A percentile compares a stretch with the other conserved stretches of the same genome.
Evolutionary conservation across 2,797 vertebrate species (phyloP).

Genomic region (Platalea minor): DNA sequence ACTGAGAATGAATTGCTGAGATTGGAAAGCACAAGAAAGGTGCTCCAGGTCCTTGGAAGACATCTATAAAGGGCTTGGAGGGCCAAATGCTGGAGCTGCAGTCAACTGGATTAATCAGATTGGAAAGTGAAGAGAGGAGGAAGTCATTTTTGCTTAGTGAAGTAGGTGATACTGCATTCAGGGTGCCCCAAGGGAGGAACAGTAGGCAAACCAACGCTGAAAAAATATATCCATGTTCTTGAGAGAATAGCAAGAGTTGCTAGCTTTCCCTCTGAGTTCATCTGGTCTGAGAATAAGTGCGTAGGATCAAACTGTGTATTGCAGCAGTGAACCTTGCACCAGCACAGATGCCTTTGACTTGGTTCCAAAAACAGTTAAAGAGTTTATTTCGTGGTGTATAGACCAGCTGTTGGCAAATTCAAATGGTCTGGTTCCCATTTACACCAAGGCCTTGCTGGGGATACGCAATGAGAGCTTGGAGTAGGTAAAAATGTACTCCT

Average conservation of each 20-base stretch:
- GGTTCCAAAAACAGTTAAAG: neutral
- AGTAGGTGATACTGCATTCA: neutral
- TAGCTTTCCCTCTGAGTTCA: neutral
- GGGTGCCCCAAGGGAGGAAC: neutral
- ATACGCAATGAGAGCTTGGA: neutral
- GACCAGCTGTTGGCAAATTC: neutral
- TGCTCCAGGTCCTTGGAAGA: neutral
- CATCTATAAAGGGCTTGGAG: neutral
- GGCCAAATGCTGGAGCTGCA: neutral
- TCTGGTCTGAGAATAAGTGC: neutral
- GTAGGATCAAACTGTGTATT: neutral
- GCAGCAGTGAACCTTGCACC: neutral
- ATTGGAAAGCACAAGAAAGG: neutral
- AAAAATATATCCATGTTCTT: fast-evolving
- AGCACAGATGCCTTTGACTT: neutral
- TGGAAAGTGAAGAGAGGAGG: neutral
- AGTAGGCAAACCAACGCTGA: neutral
- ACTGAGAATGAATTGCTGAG: neutral
- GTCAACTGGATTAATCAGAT: neutral
- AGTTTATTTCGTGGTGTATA: neutral
- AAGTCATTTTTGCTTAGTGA: neutral
- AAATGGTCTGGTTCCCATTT: neutral
- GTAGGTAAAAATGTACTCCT: neutral
- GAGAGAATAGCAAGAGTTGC: neutral
- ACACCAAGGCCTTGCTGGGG: neutral